Base-by-base conservation (phyloP, 2,113 vertebrate species). In the Atherinomorus stipes region DNA sequence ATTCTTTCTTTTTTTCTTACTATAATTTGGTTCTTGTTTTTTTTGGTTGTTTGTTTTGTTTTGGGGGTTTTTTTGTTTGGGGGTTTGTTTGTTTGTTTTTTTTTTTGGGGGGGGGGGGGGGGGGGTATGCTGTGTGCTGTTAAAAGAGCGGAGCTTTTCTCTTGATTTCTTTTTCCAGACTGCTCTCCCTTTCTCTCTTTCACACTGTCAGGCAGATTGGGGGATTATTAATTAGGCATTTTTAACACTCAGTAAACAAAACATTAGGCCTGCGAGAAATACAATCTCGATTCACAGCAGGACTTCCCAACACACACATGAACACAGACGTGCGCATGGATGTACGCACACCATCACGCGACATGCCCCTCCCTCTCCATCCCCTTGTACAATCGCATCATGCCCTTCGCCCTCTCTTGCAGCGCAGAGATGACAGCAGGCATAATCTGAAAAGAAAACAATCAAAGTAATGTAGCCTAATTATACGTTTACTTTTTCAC, bases 171-270 rank as follows among this genome's bases (percentile, higher is more conserved):
- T 79, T 71, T 73, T 82, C 75, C 79, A 74, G 73, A 23, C 51
- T 75, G 77, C 71, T 81, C 71, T 87, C 56, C 53, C 66, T 74
- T 63, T 74, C 74, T 72, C 85, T 79, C 80, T 77, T 61, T 90
- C 92, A 93, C 94, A 92, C 91, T 91, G 87, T 95, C 54, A 90
- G 91, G 92, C 93, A 93, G 94, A 94, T 95, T 94, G 94, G 95
- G 70, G 86, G 82, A 96, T 97, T 97, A 97, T 98, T 97, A 98
- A 98, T 98, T 98, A 97, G 95, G 94, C 95, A 98, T 98, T 98
- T 98, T 97, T 98, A 98, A 98, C 98, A 98, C 95, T 93, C 96
- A 95, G 96, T 98, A 98, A 98, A 98, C 97, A 99, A 99, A 93
- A 96, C 90, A 98, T 98, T 96, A 95, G 94, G 95, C 93, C 94